A percentile compares a stretch with the other conserved stretches of the same genome.
These are phyloP conservation scores for Pelecanus crispus DNA, from an alignment of 2,113 vertebrate species.

Conservation along the genomic window DNA sequence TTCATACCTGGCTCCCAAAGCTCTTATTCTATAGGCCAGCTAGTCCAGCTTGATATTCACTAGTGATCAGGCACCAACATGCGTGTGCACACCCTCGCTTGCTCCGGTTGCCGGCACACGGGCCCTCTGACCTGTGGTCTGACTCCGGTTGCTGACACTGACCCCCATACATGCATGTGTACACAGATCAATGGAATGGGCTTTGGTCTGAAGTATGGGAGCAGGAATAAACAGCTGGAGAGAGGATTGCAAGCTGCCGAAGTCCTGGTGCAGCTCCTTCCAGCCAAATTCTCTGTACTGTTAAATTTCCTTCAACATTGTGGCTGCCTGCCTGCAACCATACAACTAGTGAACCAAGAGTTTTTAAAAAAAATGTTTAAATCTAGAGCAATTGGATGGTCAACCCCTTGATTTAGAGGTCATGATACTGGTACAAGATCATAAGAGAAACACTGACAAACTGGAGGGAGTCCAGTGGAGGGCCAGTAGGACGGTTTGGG, in stretches of 20 bases:
- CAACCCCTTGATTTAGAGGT: background rate
- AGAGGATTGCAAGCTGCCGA: background rate
- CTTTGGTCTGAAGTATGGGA: background rate
- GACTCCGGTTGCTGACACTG: background rate
- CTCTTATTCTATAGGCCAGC: background rate
- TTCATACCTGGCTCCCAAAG: background rate
- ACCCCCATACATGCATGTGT: no score
- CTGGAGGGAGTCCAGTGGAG: background rate
- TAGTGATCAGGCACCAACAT: background rate
- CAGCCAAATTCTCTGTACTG: background rate
- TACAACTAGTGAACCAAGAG: background rate
- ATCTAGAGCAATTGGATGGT: background rate
- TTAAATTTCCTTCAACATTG: background rate
- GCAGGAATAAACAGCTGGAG: background rate
- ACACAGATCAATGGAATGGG: no score
- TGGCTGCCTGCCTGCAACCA: background rate
- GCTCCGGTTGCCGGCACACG: background rate
- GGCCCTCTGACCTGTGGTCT: background rate
- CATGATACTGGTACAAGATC: background rate
- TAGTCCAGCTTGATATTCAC: background rate
- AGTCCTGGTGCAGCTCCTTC: background rate
- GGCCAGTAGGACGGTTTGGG: background rate
- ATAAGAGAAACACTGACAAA: background rate
- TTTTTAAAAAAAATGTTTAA: background rate
- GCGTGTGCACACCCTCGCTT: fast-evolving